Evolutionary conservation across 2,113 vertebrate genomes (phyloP), one percentile per base, ranked within the genome.

Genomic region (Heloderma charlesbogerti): DNA sequence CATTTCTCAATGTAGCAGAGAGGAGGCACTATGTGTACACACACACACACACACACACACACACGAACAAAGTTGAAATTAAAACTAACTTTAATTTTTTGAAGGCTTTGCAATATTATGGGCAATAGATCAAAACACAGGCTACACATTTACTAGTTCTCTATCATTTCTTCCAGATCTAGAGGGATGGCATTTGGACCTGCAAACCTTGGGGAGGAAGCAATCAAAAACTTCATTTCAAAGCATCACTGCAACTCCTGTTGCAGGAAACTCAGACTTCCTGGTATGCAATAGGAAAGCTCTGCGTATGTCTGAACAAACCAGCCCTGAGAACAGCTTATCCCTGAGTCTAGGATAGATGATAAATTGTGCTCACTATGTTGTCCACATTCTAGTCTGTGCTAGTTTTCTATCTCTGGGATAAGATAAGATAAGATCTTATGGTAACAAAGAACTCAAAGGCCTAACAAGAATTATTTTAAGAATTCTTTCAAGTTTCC

Each of bases 111-210:
- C 57, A 66, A 29, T 74, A 25, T 48, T 31, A 20, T 69, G 6
- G 63, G 29, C 29, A 54, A 75, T 40, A 78, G 9, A 20, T 66
- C 1, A 66, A 67, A 37, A 57, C 6, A 57, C 2, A 75, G 34
- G 22, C 48, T 87, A 20, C 92, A 72, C 51, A 78, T 94, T 96
- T 12, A 94, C 88, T 94, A 78, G 90, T 95, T 94, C 27, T 94
- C 90, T 95, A 86, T 80, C 95, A 88, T 96, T 96, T 94, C 85
- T 94, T 97, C 92, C 94, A 98, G 98, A 92, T 97, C 96, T 95
- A 97, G 97, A 95, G 98, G 98, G 90, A 98, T 99, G 98, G 97
- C 97, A 86, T 99, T 99, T 95, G 99, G 99, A 93, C 98, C 99
- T 20, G 98, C 98, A 95, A 99, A 99, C 94, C 97, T 99, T 90